Base-by-base conservation (phyloP, 2,113 vertebrate genomes). In the Cygnus atratus region DNA sequence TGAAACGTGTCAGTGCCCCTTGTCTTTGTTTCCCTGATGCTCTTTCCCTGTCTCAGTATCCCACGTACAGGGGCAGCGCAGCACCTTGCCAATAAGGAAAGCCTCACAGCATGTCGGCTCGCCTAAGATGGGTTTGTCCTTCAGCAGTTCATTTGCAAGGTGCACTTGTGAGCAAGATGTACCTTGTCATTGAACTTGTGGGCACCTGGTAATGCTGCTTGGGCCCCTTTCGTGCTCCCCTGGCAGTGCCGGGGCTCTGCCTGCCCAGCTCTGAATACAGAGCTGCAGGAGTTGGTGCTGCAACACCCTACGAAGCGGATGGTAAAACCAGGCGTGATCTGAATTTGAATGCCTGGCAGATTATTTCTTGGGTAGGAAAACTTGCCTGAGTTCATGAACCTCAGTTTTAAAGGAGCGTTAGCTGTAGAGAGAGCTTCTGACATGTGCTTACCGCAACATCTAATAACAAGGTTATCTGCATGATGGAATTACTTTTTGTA, bases 251-350 rank as follows among this genome's bases (percentile, higher is more conserved):
- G 10, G 10, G 65, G 1, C 39, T 75, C 90, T 71, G 68, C 44
- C 72, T 77, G 74, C 61, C 39, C 0, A 6, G 8, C 48, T 84
- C 57, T 84, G 31, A 92, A 87, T 91, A 87, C 65, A 68, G 84
- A 75, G 84, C 71, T 87, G 91, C 77, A 68, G 70, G 76, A 68
- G 72, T 48, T 89, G 82, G 91, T 79, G 93, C 75, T 81, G 78
- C 70, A 46, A 41, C 54, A 71, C 37, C 81, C 54, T 72, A 31
- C 1, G 1, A 81, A 82, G 85, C 0, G 26, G 59, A 48, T 67
- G 37, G 73, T 61, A 73, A 39, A 76, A 85, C 43, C 59, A 90
- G 19, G 39, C 2, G 14, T 73, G 84, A 20, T 63, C 61, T 19
- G 88, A 59, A 90, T 88, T 84, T 88, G 39, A 78, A 88, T 78